phyloP scores from a whole-genome alignment of 2,113 vertebrate genomes.

The Equus przewalskii region DNA sequence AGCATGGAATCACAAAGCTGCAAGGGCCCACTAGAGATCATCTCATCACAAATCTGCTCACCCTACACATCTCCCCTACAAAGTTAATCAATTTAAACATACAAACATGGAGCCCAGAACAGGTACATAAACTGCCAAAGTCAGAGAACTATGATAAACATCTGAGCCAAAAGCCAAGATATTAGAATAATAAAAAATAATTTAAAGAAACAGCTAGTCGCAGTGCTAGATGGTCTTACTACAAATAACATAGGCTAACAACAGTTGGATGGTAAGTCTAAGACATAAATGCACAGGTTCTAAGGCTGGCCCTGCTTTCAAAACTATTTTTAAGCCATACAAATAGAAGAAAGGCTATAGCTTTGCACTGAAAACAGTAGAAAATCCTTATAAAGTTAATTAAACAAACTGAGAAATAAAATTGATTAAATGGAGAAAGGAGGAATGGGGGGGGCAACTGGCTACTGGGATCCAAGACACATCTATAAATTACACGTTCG shows the following conservation, averaged over 20 bases:
- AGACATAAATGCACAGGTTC: background rate
- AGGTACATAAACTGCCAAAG: background rate
- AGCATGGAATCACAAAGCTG: background rate
- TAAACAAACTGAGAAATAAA: background rate
- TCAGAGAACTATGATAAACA: background rate
- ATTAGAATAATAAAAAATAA: background rate
- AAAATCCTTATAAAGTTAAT: background rate
- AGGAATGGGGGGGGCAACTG: background rate
- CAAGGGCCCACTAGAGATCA: background rate
- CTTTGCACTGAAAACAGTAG: background rate
- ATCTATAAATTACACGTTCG: background rate
- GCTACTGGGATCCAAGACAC: background rate
- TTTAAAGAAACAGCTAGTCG: background rate
- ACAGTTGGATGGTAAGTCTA: background rate
- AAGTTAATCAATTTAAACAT: background rate
- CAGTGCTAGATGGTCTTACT: background rate
- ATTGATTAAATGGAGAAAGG: background rate
- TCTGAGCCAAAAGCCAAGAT: background rate
- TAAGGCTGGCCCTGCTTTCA: background rate
- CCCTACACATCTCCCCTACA: background rate
- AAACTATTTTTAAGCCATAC: background rate
- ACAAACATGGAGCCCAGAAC: background rate
- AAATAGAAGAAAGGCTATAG: background rate
- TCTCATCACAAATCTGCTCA: background rate
- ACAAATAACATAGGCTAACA: background rate